Percentiles rank a stretch among this genome's conserved stretches.
Conservation (phyloP, 2,797 vertebrate species). For the Sphaeramia orbicularis region DNA sequence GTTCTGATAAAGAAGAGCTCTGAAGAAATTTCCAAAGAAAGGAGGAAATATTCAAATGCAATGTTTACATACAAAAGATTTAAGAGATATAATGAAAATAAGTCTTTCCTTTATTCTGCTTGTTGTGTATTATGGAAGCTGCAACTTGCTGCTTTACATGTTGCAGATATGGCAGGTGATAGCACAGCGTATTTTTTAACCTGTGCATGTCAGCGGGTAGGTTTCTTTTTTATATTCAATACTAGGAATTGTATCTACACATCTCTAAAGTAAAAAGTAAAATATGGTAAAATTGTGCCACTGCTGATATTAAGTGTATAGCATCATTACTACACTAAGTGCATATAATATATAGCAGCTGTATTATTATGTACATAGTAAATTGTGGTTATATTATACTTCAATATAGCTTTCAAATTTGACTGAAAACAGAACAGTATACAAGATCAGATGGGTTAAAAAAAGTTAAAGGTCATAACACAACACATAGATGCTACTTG, state of each 20-base stretch:
- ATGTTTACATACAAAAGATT: slow-evolving; percentile 11
- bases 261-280: too few species aligned
- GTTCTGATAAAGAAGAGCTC: slow-evolving; percentile 1
- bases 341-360: too few species aligned
- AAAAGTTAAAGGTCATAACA: slow-evolving; percentile 1
- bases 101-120: slow-evolving; percentile 4
- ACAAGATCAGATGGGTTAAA: neutral
- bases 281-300: too few species aligned
- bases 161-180: neutral
- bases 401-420: neutral
- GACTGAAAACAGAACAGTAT: neutral
- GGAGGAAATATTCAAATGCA: slow-evolving; percentile 20
- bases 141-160: neutral
- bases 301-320: too few species aligned
- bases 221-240: too few species aligned
- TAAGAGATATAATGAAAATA: slow-evolving; percentile 4
- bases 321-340: too few species aligned
- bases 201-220: too few species aligned
- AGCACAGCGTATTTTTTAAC: neutral
- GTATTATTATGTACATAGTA: too few species aligned
- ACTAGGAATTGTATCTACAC: too few species aligned
- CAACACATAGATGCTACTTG: slow-evolving; percentile 6
- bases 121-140: neutral
- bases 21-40: neutral
- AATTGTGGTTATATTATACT: too few species aligned